phyloP scores from a whole-genome alignment of 2,797 vertebrate genomes.

The Amphiprion clarkii region DNA sequence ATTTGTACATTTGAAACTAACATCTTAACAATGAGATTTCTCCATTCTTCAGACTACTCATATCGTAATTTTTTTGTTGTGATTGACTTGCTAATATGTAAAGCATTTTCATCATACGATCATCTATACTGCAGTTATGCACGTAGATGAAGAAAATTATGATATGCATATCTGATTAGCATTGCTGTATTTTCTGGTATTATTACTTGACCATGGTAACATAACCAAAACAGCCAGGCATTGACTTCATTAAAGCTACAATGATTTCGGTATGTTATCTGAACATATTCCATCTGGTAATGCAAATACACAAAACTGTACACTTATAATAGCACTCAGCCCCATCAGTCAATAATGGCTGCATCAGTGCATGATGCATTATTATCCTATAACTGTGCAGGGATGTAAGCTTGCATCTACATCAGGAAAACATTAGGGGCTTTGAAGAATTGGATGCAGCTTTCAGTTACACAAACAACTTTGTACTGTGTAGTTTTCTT shows the following conservation, averaged over 20 bases:
- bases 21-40: no score
- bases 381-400: not conserved
- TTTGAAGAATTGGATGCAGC: not conserved
- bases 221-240: not conserved
- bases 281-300: not conserved
- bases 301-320: not conserved
- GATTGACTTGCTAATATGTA: not conserved
- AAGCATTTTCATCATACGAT: not conserved
- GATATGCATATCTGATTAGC: not conserved
- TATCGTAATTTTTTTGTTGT: not conserved
- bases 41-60: no score
- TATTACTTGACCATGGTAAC: not conserved
- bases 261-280: not conserved
- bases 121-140: not conserved
- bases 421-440: not conserved
- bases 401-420: not conserved
- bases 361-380: not conserved
- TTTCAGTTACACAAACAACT: not conserved
- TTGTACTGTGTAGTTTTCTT: not conserved
- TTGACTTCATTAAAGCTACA: not conserved
- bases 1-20: no score
- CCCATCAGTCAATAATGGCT: slow-evolving; percentile 5
- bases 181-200: not conserved
- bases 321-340: not conserved
- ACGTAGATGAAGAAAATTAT: not conserved